Evolutionary conservation across 2,113 vertebrate species (phyloP), one percentile per base, ranked within the genome.

Genomic region (Sialia sialis): DNA sequence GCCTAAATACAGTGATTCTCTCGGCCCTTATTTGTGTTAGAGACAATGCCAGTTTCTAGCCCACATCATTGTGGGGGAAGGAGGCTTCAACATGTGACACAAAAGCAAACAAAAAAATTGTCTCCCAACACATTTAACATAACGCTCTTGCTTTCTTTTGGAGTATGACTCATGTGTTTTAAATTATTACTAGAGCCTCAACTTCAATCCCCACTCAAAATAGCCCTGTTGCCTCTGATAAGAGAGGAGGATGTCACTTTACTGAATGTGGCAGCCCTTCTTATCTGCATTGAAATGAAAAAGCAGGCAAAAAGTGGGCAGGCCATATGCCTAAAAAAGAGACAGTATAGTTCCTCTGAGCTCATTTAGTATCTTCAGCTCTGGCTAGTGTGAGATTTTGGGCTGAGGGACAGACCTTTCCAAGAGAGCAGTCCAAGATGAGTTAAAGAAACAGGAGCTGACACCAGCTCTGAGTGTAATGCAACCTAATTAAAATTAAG

Each of bases 401-500:
- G 91, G 41, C 93, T 87, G 54, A 94, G 44, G 59, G 32, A 69
- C 87, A 93, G 73, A 82, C 74, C 89, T 96, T 92, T 84, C 58
- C 0, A 0, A 60, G 54, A 13, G 49, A 54, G 36, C 4, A 3
- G 19, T 19, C 16, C 18, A 23, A 38, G 66, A n/a, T 39, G 67
- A 92, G 78, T 87, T 90, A 87, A 60, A 89, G 68, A 78, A 93
- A 80, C 34, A 84, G 68, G 78, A 86, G 13, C 76, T 90, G 92
- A 88, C 82, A 93, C 20, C 43, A 38, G 58, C 43, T 63, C 84
- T 87, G 91, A 66, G 59, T 26, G 64, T 78, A 95, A 95, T 88
- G 75, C 72, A 66, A 27, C 70, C 73, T 62, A 94, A 87, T 96
- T 92, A 94, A 86, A 93, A 94, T 91, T 83, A 95, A 92, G 85